A percentile compares a stretch with the other conserved stretches of the same genome.
Evolutionary conservation across 2,113 vertebrate species (phyloP).

Genomic region (Xerus inauris): DNA sequence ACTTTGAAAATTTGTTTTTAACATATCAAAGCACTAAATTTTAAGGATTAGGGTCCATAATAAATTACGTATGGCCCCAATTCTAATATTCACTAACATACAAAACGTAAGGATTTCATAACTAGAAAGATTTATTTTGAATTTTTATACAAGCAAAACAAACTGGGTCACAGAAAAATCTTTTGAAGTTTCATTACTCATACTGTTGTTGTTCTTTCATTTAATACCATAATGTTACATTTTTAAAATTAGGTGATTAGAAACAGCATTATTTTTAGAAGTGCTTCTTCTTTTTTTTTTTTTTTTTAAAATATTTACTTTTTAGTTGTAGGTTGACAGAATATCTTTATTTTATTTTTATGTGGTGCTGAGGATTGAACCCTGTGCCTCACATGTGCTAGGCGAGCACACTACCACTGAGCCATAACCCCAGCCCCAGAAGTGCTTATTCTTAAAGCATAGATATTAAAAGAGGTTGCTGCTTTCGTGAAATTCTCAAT

Average conservation of each 20-base stretch:
- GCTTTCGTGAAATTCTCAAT: background rate
- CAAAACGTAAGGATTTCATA: constrained; percentile 45
- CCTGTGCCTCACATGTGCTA: too few species aligned
- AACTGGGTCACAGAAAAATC: constrained; percentile 45
- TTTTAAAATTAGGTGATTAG: constrained; percentile 9
- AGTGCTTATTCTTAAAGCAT: background rate
- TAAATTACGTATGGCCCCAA: background rate
- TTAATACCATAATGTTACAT: background rate
- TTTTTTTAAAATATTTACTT: too few species aligned
- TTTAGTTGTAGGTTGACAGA: too few species aligned
- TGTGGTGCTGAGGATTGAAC: too few species aligned
- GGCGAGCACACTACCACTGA: too few species aligned
- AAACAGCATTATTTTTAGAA: constrained; percentile 43
- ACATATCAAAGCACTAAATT: background rate
- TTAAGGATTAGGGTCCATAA: background rate
- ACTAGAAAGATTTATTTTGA: background rate
- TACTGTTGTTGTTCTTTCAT: background rate
- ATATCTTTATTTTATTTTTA: too few species aligned
- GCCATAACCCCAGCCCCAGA: too few species aligned
- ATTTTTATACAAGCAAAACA: constrained; percentile 33
- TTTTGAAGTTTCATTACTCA: background rate
- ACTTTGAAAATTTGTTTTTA: background rate
- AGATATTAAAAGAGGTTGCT: background rate
- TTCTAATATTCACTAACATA: background rate
- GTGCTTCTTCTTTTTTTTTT: constrained; percentile 50